Evolutionary conservation across 1,140 invertebrate species (phyloP), one percentile per base, ranked within the genome.

Genomic region (Drosophila sturtevanti): DNA sequence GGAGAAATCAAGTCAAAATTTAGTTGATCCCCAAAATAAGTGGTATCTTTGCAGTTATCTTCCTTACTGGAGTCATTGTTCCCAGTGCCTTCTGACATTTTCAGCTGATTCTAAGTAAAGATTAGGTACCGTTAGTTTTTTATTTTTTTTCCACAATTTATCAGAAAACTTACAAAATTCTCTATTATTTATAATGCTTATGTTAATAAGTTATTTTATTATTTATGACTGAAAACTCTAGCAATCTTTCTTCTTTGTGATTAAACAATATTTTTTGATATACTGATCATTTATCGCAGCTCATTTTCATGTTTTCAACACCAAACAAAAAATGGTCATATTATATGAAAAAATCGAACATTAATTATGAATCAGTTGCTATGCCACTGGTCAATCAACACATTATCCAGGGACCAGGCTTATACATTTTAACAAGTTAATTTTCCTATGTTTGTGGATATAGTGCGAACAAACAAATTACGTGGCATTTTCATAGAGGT

Each of bases 381-480:
- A 18, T 48, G 27, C n/a, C 54, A 56, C 2, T 35, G 14, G 14
- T 1, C 16, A 35, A 54, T 54, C 51, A 12, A 37, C 37, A 58
- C 55, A 58, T 37, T 31, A 58, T 24, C 24, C 16, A 11, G 58
- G 16, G 34, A n/a, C 18, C 21, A 21, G 11, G 31, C 1, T 10
- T 12, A n/a, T 44, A 11, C 34, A 70, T 66, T 70, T 67, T 79
- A 87, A 89, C 82, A 82, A 89, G 84, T 87, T 77, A 82, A 86
- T 86, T 87, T 86, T 63, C 82, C 77, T 74, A 85, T 77, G 75
- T 79, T 80, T 77, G 81, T 68, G 75, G 75, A 48, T 68, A 64
- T 44, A 55, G 71, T 56, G 79, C 63, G 67, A 79, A 69, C 75
- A 87, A 87, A 81, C 84, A 79, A 82, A 86, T 82, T 87, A 68